Base-by-base conservation (phyloP, 2,888 invertebrate genomes). In the Cheiracanthium punctorium region DNA sequence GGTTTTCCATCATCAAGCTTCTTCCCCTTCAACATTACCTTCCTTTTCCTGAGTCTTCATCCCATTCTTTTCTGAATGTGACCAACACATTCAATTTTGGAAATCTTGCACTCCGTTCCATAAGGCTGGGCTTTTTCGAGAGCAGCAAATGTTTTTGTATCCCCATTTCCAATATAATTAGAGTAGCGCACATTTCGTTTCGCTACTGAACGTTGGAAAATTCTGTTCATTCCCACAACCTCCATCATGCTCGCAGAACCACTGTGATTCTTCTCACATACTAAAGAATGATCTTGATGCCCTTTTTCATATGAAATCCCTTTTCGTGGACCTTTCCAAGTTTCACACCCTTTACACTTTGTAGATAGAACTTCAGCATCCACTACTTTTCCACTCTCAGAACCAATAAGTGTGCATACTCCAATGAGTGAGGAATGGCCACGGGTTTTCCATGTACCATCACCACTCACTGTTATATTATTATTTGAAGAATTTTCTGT, bases 361-460 rank as follows among this genome's bases (percentile, higher is more conserved):
- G 37, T 7, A 4, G 37, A 37, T 10, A 10, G 37, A 7, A 37
- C 37, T 37, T 37, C 37, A 7, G 4, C 37, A 37, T 37, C 37
- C 10, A 37, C 10, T 7, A 37, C 37, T 37, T 37, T 37, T 7
- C 37, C 37, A 37, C 37, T 37, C 37, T 37, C 37, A 7, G 37
- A 37, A 10, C 37, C 10, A 37, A 37, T 37, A 37, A 37, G 37
- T 48, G 48, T 48, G 14, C 48, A 48, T 17, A 48, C 7, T 12
- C 48, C 48, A 12, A 48, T 2, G 5, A 48, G n/a, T 17, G 17
- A 48, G 48, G 48, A 17, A 48, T 48, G 10, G 12, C 48, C 48
- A 48, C 48, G 48, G 17, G 48, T 48, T 48, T 48, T 48, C 48
- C n/a, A 79, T 0, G 79, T 80, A 37, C 58, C n/a, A 48, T 48